Percentiles rank a stretch among this genome's conserved stretches.
Conservation (phyloP, 2,888 invertebrate species). For the Xanthia icteritia region DNA sequence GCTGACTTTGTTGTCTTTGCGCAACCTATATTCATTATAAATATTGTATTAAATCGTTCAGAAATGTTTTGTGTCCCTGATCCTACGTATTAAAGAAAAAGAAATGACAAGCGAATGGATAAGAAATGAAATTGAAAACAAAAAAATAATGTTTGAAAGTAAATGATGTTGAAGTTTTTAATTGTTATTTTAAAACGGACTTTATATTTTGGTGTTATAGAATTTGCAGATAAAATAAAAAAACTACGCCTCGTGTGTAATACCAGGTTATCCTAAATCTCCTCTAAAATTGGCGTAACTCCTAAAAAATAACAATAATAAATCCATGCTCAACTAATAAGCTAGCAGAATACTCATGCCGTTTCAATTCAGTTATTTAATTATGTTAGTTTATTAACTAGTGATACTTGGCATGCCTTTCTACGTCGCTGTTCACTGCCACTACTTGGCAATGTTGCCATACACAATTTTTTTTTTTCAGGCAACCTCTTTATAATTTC, state of each 20-base stretch:
- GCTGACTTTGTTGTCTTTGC: slow-evolving; percentile 88
- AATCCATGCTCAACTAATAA: slow-evolving; percentile 78
- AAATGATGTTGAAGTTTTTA: too few relatives aligned
- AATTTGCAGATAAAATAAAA: background rate
- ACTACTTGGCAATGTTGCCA: slow-evolving; percentile 62
- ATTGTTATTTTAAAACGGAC: background rate
- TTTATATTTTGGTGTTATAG: background rate
- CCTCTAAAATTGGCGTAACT: background rate
- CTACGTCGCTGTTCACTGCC: slow-evolving; percentile 68
- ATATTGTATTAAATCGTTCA: slow-evolving; percentile 22
- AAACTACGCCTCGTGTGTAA: background rate
- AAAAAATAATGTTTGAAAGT: background rate
- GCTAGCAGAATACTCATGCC: slow-evolving; percentile 77
- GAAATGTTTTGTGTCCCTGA: slow-evolving; percentile 14
- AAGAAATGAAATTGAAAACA: slow-evolving; percentile 1
- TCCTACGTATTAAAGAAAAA: slow-evolving; percentile 31
- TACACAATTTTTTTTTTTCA: background rate
- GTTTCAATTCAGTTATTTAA: slow-evolving; percentile 65
- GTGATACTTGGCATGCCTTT: slow-evolving; percentile 75
- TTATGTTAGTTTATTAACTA: slow-evolving; percentile 74
- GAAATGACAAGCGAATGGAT: slow-evolving; percentile 1
- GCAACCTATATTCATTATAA: slow-evolving; percentile 80
- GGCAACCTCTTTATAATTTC: background rate
- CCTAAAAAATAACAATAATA: slow-evolving; percentile 36
- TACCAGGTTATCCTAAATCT: background rate